Evolutionary conservation across 2,797 vertebrate species (phyloP).

Genomic region (Anguilla pacifica): DNA sequence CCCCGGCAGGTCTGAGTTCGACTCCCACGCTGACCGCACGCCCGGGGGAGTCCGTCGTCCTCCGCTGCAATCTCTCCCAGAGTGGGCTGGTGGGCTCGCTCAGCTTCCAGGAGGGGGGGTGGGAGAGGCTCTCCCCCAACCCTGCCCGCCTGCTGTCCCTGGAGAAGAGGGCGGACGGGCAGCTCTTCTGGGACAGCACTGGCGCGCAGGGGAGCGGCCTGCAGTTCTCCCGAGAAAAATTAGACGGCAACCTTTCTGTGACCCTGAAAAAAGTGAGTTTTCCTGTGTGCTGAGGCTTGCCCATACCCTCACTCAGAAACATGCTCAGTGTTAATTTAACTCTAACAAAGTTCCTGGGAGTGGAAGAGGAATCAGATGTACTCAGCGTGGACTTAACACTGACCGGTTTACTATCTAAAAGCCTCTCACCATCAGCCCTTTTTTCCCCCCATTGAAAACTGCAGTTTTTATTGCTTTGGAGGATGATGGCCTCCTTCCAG

Average conservation of each 20-base stretch:
- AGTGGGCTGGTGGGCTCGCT: background rate
- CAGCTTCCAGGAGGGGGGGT: background rate
- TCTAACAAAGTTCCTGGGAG: background rate
- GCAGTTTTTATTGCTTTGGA: background rate
- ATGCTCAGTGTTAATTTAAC: background rate
- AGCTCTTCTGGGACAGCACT: background rate
- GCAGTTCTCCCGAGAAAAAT: background rate
- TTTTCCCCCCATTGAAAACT: background rate
- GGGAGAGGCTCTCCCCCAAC: background rate
- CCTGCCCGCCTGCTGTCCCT: background rate
- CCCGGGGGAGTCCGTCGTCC: background rate
- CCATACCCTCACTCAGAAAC: background rate
- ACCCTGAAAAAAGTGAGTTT: constrained; percentile 26
- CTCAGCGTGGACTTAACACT: background rate
- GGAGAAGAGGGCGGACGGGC: background rate
- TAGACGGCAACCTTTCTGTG: constrained; percentile 13
- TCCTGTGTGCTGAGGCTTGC: background rate
- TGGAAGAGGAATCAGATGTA: background rate
- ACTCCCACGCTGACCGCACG: background rate
- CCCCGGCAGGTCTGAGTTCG: constrained; percentile 15
- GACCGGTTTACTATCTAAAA: background rate
- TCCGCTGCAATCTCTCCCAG: background rate
- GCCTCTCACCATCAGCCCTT: background rate
- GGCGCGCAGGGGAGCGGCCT: background rate
- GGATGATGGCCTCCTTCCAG: background rate